Base-by-base conservation (phyloP, 2,797 vertebrate genomes). In the Macrochelys suwanniensis region DNA sequence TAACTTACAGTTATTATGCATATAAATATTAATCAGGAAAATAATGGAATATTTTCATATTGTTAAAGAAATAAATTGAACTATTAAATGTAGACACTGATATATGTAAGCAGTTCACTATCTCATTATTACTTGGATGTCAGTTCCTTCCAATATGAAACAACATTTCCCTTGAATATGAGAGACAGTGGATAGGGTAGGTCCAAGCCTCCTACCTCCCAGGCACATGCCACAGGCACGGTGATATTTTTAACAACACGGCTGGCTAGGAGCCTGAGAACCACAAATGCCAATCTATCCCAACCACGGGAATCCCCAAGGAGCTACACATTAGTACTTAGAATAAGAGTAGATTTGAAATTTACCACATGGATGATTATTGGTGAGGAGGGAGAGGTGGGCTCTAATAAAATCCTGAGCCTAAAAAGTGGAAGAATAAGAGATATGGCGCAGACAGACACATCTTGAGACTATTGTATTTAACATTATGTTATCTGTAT, bases 231-330 rank as follows among this genome's bases (percentile, higher is more conserved):
- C 47, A 15, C 82, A 45, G 25, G 10, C 19, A 80, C 15, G n/a
- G 25, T 31, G 83, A 51, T 8, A 82, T 1, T 33, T 74, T 53
- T 21, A 33, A 57, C 28, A 89, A 71, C 23, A 81, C 93, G 95
- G 71, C 42, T 0, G 0, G 6, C 6, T 16, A 15, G 25, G 25
- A 80, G 15, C n/a, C 31, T 7, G 76, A 33, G 26, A 80, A n/a
- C 11, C 1, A 0, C 19, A 5, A 94, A 89, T 88, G 93, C 25
- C 42, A 81, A 50, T 2, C 61, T 87, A 42, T 92, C 10, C 76
- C 89, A 94, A 88, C 54, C 12, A 82, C 7, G 13, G 59, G 78
- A 47, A 84, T 42, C 37, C 37, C 37, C 37, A 42, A 42, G 37
- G 65, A 68, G 65, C 65, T 37, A 37, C 10, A 37, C 19, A 37